Evolutionary conservation across 2,797 vertebrate species (phyloP).

Genomic region (Masticophis lateralis): DNA sequence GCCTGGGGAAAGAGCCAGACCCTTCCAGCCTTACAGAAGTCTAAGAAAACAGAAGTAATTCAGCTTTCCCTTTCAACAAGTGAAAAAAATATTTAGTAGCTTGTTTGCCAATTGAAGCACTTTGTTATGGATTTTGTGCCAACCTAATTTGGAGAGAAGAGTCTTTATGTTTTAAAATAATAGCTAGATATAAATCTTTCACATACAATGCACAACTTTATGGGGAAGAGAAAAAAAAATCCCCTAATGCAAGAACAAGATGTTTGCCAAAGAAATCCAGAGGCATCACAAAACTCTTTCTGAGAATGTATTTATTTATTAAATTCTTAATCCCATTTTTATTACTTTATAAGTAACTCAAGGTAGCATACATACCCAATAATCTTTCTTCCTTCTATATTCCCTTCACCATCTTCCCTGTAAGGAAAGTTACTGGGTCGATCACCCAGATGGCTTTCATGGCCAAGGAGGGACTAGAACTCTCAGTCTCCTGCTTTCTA

Average conservation of each 20-base stretch:
- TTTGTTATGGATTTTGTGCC: not conserved
- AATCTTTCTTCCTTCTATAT: not conserved
- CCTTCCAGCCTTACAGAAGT: not conserved
- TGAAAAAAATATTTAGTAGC: not conserved
- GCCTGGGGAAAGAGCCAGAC: not conserved
- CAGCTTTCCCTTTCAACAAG: not conserved
- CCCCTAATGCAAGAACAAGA: not conserved
- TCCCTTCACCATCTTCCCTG: not conserved
- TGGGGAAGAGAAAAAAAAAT: not conserved
- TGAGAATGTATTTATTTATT: not conserved
- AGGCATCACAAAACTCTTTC: not conserved
- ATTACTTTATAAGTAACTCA: not conserved
- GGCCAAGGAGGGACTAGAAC: not conserved
- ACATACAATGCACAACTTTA: not conserved
- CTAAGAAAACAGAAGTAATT: not conserved
- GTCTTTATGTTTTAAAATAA: not conserved
- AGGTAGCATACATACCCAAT: not conserved
- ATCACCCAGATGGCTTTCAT: not conserved
- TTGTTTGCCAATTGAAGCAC: not conserved
- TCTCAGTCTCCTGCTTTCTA: no score
- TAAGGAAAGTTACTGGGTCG: not conserved
- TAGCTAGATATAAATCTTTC: not conserved
- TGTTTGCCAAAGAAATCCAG: not conserved
- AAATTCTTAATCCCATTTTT: not conserved
- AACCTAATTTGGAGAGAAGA: not conserved